Evolutionary conservation across 2,113 vertebrate species (phyloP).

Genomic region (Hirundichthys speculiger): DNA sequence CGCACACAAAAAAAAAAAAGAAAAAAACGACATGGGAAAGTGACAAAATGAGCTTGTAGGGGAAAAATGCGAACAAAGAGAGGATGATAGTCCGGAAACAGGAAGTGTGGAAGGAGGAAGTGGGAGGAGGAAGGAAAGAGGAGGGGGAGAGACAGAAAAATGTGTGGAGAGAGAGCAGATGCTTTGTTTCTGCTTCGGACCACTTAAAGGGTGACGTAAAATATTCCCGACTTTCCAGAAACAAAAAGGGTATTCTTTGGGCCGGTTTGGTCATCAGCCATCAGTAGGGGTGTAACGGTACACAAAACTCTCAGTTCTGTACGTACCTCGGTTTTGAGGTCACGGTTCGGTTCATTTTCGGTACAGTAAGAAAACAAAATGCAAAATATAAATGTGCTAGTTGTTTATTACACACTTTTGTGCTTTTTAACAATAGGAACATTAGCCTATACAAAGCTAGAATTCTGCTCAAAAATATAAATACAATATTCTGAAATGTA

Average conservation of each 20-base stretch:
- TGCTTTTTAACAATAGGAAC: no score
- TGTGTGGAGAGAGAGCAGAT: slow-evolving; percentile 53
- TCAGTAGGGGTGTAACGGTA: no score
- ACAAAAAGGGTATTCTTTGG: slow-evolving; percentile 39
- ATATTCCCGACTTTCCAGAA: slow-evolving; percentile 30
- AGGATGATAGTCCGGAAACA: slow-evolving; percentile 75
- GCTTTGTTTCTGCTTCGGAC: slow-evolving; percentile 53
- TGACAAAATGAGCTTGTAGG: slow-evolving; percentile 21
- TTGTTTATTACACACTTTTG: no score
- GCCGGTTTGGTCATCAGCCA: no score
- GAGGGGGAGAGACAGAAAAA: slow-evolving; percentile 35
- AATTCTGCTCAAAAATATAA: no score
- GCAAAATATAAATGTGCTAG: no score
- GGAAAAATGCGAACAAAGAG: slow-evolving; percentile 67
- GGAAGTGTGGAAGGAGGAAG: slow-evolving; percentile 72
- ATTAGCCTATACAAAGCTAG: no score
- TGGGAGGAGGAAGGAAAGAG: slow-evolving; percentile 61
- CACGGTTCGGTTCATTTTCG: no score
- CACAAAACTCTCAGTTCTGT: no score
- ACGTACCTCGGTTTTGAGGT: no score
- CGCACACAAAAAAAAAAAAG: not conserved
- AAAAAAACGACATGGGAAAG: slow-evolving; percentile 32
- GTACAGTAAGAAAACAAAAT: no score
- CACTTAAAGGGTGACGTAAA: slow-evolving; percentile 38
- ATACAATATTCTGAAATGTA: no score